Base-by-base conservation (phyloP, 2,888 invertebrate genomes). In the Ichneumoninae sp. region DNA sequence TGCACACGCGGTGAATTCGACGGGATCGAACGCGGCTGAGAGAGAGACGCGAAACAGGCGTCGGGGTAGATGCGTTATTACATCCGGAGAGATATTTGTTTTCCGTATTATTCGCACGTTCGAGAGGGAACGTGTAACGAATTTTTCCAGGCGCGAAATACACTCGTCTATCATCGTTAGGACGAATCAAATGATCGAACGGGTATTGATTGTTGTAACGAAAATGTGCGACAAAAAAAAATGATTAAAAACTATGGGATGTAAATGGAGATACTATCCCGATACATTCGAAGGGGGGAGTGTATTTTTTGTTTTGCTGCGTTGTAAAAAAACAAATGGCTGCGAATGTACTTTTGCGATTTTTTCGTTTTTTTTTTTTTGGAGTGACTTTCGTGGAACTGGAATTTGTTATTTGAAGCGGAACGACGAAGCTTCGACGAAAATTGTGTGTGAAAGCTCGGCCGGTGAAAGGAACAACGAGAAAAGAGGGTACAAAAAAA, bases 1-100 rank as follows among this genome's bases (percentile, higher is more conserved):
- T 79, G 70, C 76, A 47, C 62, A 71, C 74, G 69, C 74, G 72
- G 57, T 75, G 70, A 60, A 66, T 71, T 71, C 83, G 68, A 71
- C 65, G 75, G 44, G 71, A 60, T 54, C 72, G 40, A 22, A 66
- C 60, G 50, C 65, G 57, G 40, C 40, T 19, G 50, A 70, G 65
- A 50, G 65, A 50, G 30, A 30, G 62, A 26, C n/a, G 62, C 3
- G 13, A 7, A 57, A 10, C 57, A 30, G 16, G 33, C 30, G 33
- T 47, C 44, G 62, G 30, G 30, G 62, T 30, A 16, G 30, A 16
- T 16, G 30, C 33, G 62, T 62, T 62, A 16, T 30, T 62, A 62
- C n/a, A 6, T 30, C 30, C 62, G 16, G 62, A 30, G 62, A n/a
- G 62, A 62, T 62, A 62, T 62, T 62, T 62, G 62, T 62, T 62